Evolutionary conservation across 2,113 vertebrate species (phyloP), one percentile per base, ranked within the genome.

Genomic region (Pseudorhombus dupliciocellatus): DNA sequence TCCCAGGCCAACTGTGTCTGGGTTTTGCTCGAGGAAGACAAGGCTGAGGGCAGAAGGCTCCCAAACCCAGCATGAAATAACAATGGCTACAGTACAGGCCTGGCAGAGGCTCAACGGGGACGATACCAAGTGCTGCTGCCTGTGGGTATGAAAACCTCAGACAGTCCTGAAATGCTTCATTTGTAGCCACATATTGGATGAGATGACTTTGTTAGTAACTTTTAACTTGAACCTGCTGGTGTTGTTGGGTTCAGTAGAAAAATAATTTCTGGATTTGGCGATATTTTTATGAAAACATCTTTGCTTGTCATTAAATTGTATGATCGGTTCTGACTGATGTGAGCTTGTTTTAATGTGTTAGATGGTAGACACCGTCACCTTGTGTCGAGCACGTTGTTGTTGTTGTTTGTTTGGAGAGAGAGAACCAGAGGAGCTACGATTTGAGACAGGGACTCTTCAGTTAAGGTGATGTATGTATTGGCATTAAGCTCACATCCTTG

Each of bases 361-460:
- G 51, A 58, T 55, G 30, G 61, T 26, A 20, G 34, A 37, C 12
- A 11, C 10, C 11, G 34, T 22, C 50, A 15, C 63, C 61, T 16
- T 69, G 31, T 51, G 62, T 82, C 70, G 60, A 70, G 63, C 52
- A 75, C 73, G 73, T 75, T 52, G 60, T 67, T 44, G 46, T 67
- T 44, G 46, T 66, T 52, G 10, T 65, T 25, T 57, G 57, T 69
- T 57, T 16, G 26, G 30, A 40, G 40, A 40, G 51, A 37, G 2
- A 37, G 34, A 11, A 11, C 10, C 2, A 37, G n/a, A n/a, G n/a
- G n/a, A n/a, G n/a, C n/a, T n/a, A n/a, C n/a, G n/a, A n/a, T 48
- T n/a, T n/a, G 14, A 44, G 16, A n/a, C n/a, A n/a, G 42, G 34
- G 12, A 37, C 16, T 50, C 48, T 50, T 10, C 4, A n/a, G 50